Evolutionary conservation across 2,113 vertebrate genomes (phyloP), one percentile per base, ranked within the genome.

Genomic region (Ceratotherium simum): DNA sequence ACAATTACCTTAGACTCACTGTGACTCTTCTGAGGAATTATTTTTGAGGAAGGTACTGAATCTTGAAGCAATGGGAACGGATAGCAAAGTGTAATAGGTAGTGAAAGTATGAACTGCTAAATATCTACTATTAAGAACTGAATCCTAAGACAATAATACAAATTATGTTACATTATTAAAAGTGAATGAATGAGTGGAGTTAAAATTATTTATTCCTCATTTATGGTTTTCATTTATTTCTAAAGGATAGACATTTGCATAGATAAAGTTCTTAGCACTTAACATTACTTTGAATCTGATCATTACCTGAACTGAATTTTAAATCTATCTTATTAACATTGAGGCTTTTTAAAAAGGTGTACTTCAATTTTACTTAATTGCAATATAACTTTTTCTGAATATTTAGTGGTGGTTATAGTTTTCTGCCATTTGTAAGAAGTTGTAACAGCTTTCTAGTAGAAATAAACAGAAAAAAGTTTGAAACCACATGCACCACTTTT

Each of bases 151-250:
- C 29, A 95, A 82, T 82, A 84, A 70, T 54, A 46, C 0, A 85
- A 95, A 94, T 78, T 84, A 36, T 84, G 42, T 39, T 58, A 73
- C 6, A 20, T 76, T 85, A 39, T 89, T 94, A 88, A 89, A 91
- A 86, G 33, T n/a, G 0, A 82, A 56, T 65, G 18, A 83, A 14
- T 73, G n/a, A 67, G 2, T 72, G 3, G 17, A 67, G 8, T 67
- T 91, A 60, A 91, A 97, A 95, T 17, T 85, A 60, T 60, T 91
- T 96, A 75, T 91, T 96, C 51, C 18, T 95, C 39, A 51, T 93
- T 96, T 83, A 78, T 51, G 39, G 27, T 54, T 79, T 89, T 85
- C 29, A 89, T 82, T 93, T 14, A 42, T 69, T 93, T 82, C 5
- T 16, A 69, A 97, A 75, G 62, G 48, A 87, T 18, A 86, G 20